Evolutionary conservation across 2,797 vertebrate species (phyloP).

Genomic region (Typhlichthys eigenmanni): DNA sequence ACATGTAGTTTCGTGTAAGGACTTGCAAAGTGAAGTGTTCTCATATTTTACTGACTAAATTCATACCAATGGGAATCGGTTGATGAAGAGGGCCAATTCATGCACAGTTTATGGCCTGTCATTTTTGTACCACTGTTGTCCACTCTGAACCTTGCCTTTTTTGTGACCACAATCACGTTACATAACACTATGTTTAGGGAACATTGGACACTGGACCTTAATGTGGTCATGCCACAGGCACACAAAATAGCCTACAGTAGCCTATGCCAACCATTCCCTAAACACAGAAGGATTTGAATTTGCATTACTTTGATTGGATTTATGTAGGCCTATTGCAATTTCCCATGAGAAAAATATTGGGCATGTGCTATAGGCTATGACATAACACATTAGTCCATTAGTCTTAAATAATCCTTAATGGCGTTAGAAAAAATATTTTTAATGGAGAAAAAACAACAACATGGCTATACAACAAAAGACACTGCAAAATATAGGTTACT

Average conservation of each 20-base stretch:
- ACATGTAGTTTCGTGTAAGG: conserved; percentile 43
- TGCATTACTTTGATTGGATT: conserved; percentile 10
- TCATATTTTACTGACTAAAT: conserved; percentile 14
- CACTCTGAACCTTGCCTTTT: conserved; percentile 10
- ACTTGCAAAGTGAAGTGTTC: conserved; percentile 43
- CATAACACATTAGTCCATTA: conserved; percentile 38
- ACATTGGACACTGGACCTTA: conserved; percentile 48
- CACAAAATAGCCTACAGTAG: conserved; percentile 21
- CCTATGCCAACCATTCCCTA: neutral
- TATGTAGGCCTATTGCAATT: conserved; percentile 20
- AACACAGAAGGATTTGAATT: conserved; percentile 12
- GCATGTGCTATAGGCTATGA: conserved; percentile 24
- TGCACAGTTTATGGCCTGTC: neutral
- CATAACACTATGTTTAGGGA: conserved; percentile 59
- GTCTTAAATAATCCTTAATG: conserved; percentile 3
- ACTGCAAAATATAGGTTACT: neutral
- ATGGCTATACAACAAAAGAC: conserved; percentile 11
- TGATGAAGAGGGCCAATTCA: conserved; percentile 11
- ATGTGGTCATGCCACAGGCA: conserved; percentile 27
- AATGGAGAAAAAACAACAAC: conserved; percentile 7
- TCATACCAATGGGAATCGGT: conserved; percentile 24
- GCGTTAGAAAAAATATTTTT: neutral
- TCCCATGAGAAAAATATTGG: conserved; percentile 27
- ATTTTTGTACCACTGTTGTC: neutral
- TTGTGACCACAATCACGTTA: conserved; percentile 53